These are phyloP conservation scores for Sternarchorhynchus goeldii DNA, from an alignment of 2,797 vertebrate genomes.

Conservation along the genomic window DNA sequence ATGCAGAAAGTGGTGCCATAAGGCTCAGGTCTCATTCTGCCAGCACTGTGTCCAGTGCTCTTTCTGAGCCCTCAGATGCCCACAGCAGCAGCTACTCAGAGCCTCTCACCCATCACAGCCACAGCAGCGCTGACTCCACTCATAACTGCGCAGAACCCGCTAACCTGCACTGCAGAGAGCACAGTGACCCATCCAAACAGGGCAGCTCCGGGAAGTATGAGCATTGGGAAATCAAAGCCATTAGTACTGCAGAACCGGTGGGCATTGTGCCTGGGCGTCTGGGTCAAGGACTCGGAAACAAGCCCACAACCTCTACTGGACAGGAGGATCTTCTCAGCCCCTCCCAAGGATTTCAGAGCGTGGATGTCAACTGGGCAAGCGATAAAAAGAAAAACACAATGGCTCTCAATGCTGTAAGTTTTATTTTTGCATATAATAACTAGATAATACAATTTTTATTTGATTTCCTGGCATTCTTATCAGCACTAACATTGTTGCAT, in stretches of 20 bases:
- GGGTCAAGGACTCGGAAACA: conserved; percentile 51
- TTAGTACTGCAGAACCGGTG: conserved; percentile 65
- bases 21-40: conserved; percentile 74
- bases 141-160: conserved; percentile 28
- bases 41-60: conserved; percentile 71
- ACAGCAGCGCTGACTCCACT: conserved; percentile 42
- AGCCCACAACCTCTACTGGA: conserved; percentile 32
- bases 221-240: conserved; percentile 55
- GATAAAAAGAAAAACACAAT: conserved; percentile 80
- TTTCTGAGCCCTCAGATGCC: conserved; percentile 67
- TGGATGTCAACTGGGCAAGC: conserved; percentile 66
- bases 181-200: conserved; percentile 27
- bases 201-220: conserved; percentile 51
- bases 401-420: conserved; percentile 90
- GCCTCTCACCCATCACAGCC: conserved; percentile 55
- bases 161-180: conserved; percentile 14
- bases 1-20: conserved; percentile 60
- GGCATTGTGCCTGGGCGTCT: conserved; percentile 59
- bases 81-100: conserved; percentile 71
- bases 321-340: conserved; percentile 53
- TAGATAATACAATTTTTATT: neutral
- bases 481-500: conserved; percentile 12
- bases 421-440: conserved; percentile 4
- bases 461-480: neutral
- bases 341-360: conserved; percentile 59